phyloP scores from a whole-genome alignment of 1,140 invertebrate genomes.

The Temnothorax nylanderi region DNA sequence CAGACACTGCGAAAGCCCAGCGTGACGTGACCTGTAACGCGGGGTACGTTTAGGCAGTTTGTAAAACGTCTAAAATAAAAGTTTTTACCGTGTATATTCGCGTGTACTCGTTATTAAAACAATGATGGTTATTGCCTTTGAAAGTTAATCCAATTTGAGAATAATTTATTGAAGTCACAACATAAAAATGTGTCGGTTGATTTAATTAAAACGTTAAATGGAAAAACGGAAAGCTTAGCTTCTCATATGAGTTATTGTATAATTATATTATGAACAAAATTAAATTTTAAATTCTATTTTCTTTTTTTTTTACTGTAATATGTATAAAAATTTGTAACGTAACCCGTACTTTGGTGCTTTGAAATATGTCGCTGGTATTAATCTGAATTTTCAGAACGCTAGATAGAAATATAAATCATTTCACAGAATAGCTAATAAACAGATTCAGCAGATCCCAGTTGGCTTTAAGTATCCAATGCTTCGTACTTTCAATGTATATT shows the following conservation, averaged over 20 bases:
- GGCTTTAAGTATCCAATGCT: slow-evolving; percentile 25
- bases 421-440: slow-evolving; percentile 18
- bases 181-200: not conserved
- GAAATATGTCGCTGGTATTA: not conserved
- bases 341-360: not conserved
- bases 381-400: slow-evolving; percentile 20
- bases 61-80: slow-evolving; percentile 61
- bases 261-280: not conserved
- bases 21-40: slow-evolving; percentile 40
- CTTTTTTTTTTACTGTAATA: not conserved
- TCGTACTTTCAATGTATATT: slow-evolving; percentile 48
- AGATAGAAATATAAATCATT: slow-evolving; percentile 23
- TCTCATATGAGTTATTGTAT: not conserved
- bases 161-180: not conserved
- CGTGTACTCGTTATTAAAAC: not conserved
- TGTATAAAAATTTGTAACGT: not conserved
- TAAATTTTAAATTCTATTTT: not conserved
- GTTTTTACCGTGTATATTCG: slow-evolving; percentile 20
- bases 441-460: slow-evolving; percentile 29
- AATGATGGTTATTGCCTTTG: not conserved
- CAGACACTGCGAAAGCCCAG: slow-evolving; percentile 48
- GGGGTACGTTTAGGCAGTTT: slow-evolving; percentile 49
- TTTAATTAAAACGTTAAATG: not conserved
- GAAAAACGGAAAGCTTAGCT: not conserved
- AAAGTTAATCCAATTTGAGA: not conserved